A percentile compares a stretch with the other conserved stretches of the same genome.
These are phyloP conservation scores for Cryptus viduatorius DNA, from an alignment of 2,888 invertebrate genomes.

Conservation along the genomic window DNA sequence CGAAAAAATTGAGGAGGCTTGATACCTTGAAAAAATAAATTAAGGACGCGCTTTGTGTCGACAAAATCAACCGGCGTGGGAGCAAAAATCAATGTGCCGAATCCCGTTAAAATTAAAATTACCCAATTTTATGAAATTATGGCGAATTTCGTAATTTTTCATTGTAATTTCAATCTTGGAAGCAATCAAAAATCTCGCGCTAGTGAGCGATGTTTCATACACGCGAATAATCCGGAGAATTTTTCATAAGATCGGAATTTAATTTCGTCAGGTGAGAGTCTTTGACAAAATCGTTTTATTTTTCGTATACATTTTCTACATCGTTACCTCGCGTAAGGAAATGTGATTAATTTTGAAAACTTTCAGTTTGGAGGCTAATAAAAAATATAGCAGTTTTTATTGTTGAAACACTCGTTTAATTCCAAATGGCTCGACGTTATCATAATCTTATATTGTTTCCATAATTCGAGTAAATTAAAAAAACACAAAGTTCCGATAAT, in stretches of 20 bases:
- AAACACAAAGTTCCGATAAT: too few species aligned
- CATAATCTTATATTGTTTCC: background rate
- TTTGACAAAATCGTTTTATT: background rate
- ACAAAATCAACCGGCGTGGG: background rate
- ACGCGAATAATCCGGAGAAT: background rate
- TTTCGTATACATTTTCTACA: background rate
- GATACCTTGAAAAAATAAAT: slow-evolving; percentile 6
- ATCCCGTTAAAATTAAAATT: too few species aligned
- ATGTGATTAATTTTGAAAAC: background rate
- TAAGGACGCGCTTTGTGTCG: background rate
- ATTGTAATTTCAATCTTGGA: background rate
- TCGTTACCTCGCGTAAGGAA: background rate
- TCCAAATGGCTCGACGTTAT: too few species aligned
- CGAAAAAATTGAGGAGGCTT: slow-evolving; percentile 34
- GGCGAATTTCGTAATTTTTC: background rate
- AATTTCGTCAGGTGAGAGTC: background rate
- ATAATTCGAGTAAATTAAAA: background rate
- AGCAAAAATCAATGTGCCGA: too few species aligned
- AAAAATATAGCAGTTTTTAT: background rate
- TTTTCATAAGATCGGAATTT: slow-evolving; percentile 8
- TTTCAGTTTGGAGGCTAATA: background rate
- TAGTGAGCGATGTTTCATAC: background rate
- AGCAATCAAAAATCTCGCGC: background rate
- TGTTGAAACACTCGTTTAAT: background rate
- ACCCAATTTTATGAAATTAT: background rate